phyloP scores from a whole-genome alignment of 1,140 invertebrate species.

The Procambarus virginalis region DNA sequence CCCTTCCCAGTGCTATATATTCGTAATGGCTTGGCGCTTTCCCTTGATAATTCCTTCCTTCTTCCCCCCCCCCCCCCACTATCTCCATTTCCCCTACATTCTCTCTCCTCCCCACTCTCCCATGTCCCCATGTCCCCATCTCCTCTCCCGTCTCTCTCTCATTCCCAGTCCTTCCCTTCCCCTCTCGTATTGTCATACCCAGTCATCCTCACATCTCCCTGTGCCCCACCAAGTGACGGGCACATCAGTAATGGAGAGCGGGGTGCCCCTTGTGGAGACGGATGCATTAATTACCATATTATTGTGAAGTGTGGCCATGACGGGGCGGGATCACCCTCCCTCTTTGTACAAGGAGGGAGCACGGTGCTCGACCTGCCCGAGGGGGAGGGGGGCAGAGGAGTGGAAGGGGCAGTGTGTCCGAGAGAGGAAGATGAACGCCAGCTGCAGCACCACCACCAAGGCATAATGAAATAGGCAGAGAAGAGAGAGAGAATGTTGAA shows the following conservation, averaged over 20 bases:
- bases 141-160: not conserved
- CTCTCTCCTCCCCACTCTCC: not conserved
- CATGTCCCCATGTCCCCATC: not conserved
- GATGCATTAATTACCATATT: slow-evolving; percentile 65
- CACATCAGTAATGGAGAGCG: slow-evolving; percentile 45
- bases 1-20: too few relatives aligned
- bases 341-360: not conserved
- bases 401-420: not conserved
- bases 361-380: not conserved
- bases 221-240: slow-evolving; percentile 9
- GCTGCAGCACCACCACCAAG: too few relatives aligned
- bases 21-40: not conserved
- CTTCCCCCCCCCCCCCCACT: not conserved
- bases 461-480: not conserved
- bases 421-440: not conserved
- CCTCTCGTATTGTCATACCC: not conserved
- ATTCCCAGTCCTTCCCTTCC: not conserved
- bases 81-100: not conserved
- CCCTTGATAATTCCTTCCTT: not conserved
- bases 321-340: not conserved
- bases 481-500: not conserved
- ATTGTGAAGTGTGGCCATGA: slow-evolving; percentile 31
- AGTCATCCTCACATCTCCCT: not conserved
- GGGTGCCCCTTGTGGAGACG: slow-evolving; percentile 34
- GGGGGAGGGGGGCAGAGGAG: not conserved